These are phyloP conservation scores for Lingula anatina DNA, from an alignment of 2,888 invertebrate species.

Conservation along the genomic window DNA sequence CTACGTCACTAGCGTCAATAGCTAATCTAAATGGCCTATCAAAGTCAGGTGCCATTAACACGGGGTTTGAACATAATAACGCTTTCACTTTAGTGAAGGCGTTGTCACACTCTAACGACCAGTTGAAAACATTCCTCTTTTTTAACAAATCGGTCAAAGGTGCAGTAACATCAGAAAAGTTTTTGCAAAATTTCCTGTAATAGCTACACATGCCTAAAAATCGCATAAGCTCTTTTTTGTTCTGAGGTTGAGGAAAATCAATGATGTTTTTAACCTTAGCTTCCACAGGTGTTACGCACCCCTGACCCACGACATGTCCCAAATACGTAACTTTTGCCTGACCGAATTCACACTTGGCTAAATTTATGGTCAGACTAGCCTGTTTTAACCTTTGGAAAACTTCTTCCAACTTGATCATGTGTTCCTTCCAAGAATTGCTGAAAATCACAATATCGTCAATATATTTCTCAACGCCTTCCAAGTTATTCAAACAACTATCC, in stretches of 20 bases:
- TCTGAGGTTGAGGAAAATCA: background rate
- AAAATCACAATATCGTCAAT: conserved; percentile 4
- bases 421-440: conserved; percentile 4
- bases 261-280: conserved; percentile 1
- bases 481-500: background rate
- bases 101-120: conserved; percentile 1
- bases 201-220: conserved; percentile 6
- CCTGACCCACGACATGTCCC: conserved; percentile 3
- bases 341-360: conserved; percentile 3
- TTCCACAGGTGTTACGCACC: background rate
- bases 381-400: background rate
- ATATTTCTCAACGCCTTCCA: background rate
- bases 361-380: conserved; percentile 3
- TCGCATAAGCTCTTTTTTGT: background rate
- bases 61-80: conserved; percentile 1
- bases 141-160: conserved; percentile 3
- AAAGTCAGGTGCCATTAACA: conserved; percentile 3
- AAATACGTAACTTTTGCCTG: background rate
- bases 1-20: conserved; percentile 2
- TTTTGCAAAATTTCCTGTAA: conserved; percentile 4
- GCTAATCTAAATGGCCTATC: background rate
- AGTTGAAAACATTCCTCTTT: background rate
- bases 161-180: background rate
- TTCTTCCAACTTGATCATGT: background rate
- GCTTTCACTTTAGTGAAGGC: conserved; percentile 2